Conservation (phyloP, 2,888 invertebrate genomes). For the Drosophila cyrtoloma region DNA sequence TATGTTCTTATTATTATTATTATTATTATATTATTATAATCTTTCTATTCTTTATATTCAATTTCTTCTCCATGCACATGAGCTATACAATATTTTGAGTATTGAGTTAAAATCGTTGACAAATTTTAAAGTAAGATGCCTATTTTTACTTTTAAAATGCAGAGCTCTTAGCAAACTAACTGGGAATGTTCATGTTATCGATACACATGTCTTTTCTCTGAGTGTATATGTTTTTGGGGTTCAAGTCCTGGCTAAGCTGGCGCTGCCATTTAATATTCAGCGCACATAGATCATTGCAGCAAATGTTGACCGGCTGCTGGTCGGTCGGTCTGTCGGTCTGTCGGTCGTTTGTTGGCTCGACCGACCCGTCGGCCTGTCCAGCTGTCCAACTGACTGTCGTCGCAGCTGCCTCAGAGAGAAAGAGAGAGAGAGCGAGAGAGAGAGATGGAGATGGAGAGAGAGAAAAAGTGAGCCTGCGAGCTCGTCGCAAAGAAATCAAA, state of each 20-base stretch:
- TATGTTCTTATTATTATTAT: not conserved
- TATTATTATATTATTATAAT: not conserved
- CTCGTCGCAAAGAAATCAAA: constrained; percentile 80
- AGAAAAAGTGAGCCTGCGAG: constrained; percentile 14
- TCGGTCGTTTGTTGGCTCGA: constrained; percentile 12
- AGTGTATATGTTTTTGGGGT: constrained; percentile 14
- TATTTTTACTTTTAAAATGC: not conserved
- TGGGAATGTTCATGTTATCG: not conserved
- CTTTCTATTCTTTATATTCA: fast-evolving
- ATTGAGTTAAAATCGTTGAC: no score
- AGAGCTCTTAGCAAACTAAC: not conserved
- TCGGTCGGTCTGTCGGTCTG: constrained; percentile 2
- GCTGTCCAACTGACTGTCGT: not conserved
- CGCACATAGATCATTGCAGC: constrained; percentile 85
- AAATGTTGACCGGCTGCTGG: constrained; percentile 69
- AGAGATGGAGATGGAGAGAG: not conserved
- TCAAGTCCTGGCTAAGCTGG: constrained; percentile 46
- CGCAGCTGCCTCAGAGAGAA: not conserved
- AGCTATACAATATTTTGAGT: no score
- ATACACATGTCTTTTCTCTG: not conserved
- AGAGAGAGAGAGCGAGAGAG: not conserved
- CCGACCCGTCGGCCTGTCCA: constrained; percentile 12
- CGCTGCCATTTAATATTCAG: constrained; percentile 83
- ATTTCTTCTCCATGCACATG: no score
- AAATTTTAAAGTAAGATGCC: not conserved